These are phyloP conservation scores for Platichthys stellatus DNA, from an alignment of 2,113 vertebrate species.

Conservation along the genomic window DNA sequence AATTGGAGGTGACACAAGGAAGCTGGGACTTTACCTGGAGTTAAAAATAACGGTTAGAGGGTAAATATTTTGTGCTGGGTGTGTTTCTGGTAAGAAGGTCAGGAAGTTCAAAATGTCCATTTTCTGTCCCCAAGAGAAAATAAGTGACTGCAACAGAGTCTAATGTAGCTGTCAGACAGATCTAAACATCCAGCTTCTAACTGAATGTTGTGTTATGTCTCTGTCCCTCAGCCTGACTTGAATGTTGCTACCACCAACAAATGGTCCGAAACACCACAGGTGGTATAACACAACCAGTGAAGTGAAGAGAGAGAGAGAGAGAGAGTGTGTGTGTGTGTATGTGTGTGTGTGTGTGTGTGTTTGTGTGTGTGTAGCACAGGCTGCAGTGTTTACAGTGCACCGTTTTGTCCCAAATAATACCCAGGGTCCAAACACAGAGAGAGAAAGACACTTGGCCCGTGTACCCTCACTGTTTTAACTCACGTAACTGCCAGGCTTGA, in stretches of 20 bases:
- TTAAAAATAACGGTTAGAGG: conserved; percentile 7
- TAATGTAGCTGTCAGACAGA: conserved; percentile 60
- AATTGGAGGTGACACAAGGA: conserved; percentile 15
- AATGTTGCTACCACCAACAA: conserved; percentile 63
- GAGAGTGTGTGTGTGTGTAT: too few relatives aligned
- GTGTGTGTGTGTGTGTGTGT: too few relatives aligned
- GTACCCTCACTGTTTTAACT: conserved; percentile 45
- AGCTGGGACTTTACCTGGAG: conserved; percentile 17
- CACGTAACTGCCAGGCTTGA: conserved; percentile 33
- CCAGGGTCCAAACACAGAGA: conserved; percentile 19
- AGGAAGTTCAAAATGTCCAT: conserved; percentile 29
- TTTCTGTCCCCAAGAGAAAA: conserved; percentile 39
- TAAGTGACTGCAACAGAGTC: conserved; percentile 38
- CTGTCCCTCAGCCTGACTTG: conserved; percentile 53
- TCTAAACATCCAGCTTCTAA: conserved; percentile 56
- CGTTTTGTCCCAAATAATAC: conserved; percentile 59
- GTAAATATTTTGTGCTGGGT: conserved; percentile 38
- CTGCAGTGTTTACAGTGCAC: conserved; percentile 55
- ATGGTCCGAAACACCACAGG: conserved; percentile 70
- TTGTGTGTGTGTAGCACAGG: conserved; percentile 20
- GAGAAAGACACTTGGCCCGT: conserved; percentile 19
- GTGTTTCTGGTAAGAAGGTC: conserved; percentile 12
- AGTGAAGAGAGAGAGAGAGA: conserved; percentile 13
- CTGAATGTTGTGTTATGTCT: conserved; percentile 78
- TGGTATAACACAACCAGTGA: conserved; percentile 43